Evolutionary conservation across 2,113 vertebrate genomes (phyloP).

Genomic region (Siniperca knerii): DNA sequence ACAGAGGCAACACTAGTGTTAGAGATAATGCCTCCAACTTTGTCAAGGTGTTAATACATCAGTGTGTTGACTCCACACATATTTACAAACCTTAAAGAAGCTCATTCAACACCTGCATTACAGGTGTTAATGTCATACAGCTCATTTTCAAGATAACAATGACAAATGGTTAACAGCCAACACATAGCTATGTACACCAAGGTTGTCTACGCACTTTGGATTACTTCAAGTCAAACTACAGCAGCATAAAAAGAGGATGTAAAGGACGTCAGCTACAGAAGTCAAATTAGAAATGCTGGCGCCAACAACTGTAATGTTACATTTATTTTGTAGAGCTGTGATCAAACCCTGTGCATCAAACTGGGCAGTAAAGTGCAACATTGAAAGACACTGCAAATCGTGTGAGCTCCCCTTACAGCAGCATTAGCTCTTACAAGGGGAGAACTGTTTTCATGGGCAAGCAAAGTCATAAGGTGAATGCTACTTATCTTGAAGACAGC

Average conservation of each 20-base stretch:
- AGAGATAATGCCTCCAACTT: background rate
- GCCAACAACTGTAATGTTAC: background rate
- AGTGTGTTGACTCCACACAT: background rate
- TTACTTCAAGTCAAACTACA: background rate
- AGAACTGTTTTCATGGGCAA: background rate
- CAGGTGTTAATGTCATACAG: background rate
- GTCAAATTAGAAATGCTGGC: background rate
- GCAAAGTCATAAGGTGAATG: background rate
- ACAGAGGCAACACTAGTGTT: background rate
- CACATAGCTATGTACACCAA: background rate
- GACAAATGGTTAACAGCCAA: background rate
- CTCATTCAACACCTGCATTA: background rate
- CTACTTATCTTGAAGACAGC: background rate
- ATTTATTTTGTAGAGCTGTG: background rate
- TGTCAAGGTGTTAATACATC: no score
- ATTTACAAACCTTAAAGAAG: background rate
- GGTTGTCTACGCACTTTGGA: background rate
- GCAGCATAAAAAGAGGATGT: background rate
- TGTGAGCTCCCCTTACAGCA: background rate
- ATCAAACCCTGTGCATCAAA: background rate
- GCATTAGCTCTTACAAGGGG: background rate
- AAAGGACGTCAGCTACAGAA: background rate
- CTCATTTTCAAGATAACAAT: background rate
- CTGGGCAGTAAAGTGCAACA: background rate
- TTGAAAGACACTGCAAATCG: background rate